These are phyloP conservation scores for Gadus chalcogrammus DNA, from an alignment of 2,113 vertebrate species.

Conservation along the genomic window DNA sequence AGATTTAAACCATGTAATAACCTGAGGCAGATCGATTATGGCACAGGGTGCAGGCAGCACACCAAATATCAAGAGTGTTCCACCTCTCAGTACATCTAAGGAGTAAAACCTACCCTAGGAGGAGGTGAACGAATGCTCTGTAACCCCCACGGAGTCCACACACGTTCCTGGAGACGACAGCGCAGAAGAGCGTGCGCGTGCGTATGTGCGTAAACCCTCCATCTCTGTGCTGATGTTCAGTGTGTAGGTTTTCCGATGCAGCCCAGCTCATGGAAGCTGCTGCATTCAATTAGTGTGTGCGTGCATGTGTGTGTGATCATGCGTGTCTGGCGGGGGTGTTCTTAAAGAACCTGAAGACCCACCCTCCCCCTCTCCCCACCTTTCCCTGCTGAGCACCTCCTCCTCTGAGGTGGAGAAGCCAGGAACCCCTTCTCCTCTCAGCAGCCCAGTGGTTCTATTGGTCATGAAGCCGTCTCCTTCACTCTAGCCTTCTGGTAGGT, in stretches of 20 bases:
- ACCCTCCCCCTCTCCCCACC: too few relatives aligned
- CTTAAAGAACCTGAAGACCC: too few relatives aligned
- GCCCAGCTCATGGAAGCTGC: conserved; percentile 38
- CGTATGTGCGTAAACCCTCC: conserved; percentile 1
- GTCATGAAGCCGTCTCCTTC: too few relatives aligned
- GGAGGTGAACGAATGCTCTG: conserved; percentile 16
- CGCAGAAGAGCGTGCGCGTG: not conserved
- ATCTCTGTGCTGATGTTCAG: conserved; percentile 5
- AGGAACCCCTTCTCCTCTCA: too few relatives aligned
- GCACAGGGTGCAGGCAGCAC: conserved; percentile 9
- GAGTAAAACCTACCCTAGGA: conserved; percentile 10
- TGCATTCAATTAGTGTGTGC: conserved; percentile 50
- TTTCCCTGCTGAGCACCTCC: too few relatives aligned
- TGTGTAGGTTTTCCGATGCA: conserved; percentile 36
- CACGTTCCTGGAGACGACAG: not conserved
- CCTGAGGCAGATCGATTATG: conserved; percentile 43
- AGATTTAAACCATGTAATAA: conserved; percentile 41
- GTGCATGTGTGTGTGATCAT: conserved; percentile 6
- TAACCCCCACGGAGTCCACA: conserved; percentile 1
- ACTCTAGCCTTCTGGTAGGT: too few relatives aligned
- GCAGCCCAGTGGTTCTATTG: too few relatives aligned
- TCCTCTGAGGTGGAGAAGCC: too few relatives aligned
- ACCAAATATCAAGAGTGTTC: conserved; percentile 11
- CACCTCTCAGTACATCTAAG: conserved; percentile 28
- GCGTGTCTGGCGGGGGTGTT: too few relatives aligned